These are phyloP conservation scores for Chrysina gloriosa DNA, from an alignment of 2,888 invertebrate species.

Conservation along the genomic window DNA sequence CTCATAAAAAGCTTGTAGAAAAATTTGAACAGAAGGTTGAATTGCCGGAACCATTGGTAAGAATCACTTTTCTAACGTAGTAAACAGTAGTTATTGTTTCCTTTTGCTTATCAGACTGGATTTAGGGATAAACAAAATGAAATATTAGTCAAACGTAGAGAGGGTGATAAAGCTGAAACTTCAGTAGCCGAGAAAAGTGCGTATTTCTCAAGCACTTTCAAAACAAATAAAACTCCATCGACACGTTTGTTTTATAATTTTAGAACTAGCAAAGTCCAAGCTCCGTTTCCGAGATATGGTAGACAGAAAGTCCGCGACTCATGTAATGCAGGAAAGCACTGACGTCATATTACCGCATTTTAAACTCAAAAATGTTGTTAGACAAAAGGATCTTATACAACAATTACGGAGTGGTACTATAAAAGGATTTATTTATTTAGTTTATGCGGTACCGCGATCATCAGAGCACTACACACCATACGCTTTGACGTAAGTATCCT, in stretches of 20 bases:
- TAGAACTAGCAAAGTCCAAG: background rate
- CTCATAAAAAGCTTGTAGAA: slow-evolving; percentile 71
- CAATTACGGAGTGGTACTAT: slow-evolving; percentile 69
- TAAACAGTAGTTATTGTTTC: slow-evolving; percentile 17
- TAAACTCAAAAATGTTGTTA: slow-evolving; percentile 57
- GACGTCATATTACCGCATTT: slow-evolving; percentile 55
- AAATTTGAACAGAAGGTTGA: slow-evolving; percentile 71
- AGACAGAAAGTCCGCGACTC: background rate
- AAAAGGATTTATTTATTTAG: slow-evolving; percentile 81
- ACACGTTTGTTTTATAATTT: background rate
- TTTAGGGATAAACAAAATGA: slow-evolving; percentile 67
- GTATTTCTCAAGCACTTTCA: background rate
- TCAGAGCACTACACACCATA: slow-evolving; percentile 82
- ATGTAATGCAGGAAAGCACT: background rate
- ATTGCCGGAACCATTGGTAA: slow-evolving; percentile 72
- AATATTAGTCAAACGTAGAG: slow-evolving; percentile 56
- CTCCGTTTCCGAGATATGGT: slow-evolving; percentile 20
- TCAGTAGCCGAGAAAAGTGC: background rate
- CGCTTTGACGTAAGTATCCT: slow-evolving; percentile 73
- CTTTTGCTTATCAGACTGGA: slow-evolving; percentile 65
- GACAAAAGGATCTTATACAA: slow-evolving; percentile 66
- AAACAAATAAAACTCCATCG: background rate
- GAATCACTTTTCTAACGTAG: slow-evolving; percentile 17
- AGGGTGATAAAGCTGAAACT: background rate
- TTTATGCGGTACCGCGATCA: slow-evolving; percentile 77